Percentiles rank a stretch among this genome's conserved stretches.
phyloP scores from a whole-genome alignment of 2,888 invertebrate species.

The Tuberolachnus salignus region DNA sequence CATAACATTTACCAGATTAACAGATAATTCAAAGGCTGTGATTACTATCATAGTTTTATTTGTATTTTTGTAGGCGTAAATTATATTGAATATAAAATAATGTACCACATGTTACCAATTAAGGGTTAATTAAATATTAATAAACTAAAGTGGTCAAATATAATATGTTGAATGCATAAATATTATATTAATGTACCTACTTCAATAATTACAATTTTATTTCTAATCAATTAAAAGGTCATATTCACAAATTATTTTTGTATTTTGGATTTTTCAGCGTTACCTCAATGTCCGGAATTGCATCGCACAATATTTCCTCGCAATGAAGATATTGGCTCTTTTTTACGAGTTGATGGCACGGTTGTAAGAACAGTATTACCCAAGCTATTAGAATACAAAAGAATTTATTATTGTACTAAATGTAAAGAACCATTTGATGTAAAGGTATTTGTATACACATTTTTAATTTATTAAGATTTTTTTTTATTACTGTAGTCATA shows the following conservation, averaged over 20 bases:
- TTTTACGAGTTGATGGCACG: conserved; percentile 79
- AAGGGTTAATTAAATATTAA: too few relatives aligned
- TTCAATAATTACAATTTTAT: neutral
- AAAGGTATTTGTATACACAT: conserved; percentile 64
- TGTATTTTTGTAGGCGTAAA: too few relatives aligned
- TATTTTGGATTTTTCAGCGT: conserved; percentile 62
- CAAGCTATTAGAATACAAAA: conserved; percentile 77
- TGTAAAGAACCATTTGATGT: conserved; percentile 73
- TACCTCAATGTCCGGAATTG: conserved; percentile 74
- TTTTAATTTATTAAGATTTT: neutral
- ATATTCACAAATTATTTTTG: too few relatives aligned
- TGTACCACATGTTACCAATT: too few relatives aligned
- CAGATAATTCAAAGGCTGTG: too few relatives aligned
- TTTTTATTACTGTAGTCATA: neutral
- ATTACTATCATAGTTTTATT: too few relatives aligned
- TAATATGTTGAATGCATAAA: too few relatives aligned
- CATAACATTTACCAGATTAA: too few relatives aligned
- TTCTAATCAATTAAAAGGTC: neutral
- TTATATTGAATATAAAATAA: too few relatives aligned
- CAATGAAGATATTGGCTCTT: conserved; percentile 74
- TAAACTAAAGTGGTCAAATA: too few relatives aligned
- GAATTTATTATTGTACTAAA: conserved; percentile 76
- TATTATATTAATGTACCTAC: neutral
- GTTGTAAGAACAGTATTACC: conserved; percentile 77
- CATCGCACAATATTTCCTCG: conserved; percentile 72